Evolutionary conservation across 2,797 vertebrate genomes (phyloP).

Genomic region (Loriculus beryllinus): DNA sequence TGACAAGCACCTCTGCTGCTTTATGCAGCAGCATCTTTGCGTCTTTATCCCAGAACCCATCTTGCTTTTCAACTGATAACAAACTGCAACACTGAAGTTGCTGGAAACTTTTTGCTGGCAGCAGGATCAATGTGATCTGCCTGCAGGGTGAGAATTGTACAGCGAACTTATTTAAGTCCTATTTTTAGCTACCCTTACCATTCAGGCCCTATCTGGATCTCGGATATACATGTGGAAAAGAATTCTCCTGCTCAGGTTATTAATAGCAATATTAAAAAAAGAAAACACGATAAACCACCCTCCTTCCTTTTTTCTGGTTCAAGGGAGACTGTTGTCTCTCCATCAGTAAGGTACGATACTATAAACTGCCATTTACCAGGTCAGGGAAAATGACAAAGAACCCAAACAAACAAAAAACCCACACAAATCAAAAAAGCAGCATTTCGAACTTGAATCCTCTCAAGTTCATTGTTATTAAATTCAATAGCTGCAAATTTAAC

Average conservation of each 20-base stretch:
- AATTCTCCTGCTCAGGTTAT: neutral
- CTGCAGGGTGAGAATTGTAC: neutral
- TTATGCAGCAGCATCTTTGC: accelerated
- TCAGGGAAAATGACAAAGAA: neutral
- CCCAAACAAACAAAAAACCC: neutral
- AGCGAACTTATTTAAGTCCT: neutral
- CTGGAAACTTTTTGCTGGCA: neutral
- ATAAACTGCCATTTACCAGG: neutral
- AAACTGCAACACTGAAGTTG: accelerated
- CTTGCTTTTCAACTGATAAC: neutral
- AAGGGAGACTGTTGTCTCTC: neutral
- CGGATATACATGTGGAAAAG: accelerated
- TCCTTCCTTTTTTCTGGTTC: neutral
- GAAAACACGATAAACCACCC: neutral
- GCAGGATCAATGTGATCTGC: accelerated
- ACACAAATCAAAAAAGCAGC: neutral
- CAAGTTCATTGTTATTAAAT: neutral
- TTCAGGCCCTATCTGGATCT: neutral
- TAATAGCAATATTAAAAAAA: neutral
- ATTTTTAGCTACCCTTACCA: neutral
- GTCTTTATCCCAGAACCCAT: neutral
- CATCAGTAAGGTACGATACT: accelerated
- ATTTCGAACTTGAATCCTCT: neutral
- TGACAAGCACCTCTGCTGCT: neutral
- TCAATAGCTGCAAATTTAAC: neutral